Base-by-base conservation (phyloP, 2,888 invertebrate species). In the Serrognathus titanus region DNA sequence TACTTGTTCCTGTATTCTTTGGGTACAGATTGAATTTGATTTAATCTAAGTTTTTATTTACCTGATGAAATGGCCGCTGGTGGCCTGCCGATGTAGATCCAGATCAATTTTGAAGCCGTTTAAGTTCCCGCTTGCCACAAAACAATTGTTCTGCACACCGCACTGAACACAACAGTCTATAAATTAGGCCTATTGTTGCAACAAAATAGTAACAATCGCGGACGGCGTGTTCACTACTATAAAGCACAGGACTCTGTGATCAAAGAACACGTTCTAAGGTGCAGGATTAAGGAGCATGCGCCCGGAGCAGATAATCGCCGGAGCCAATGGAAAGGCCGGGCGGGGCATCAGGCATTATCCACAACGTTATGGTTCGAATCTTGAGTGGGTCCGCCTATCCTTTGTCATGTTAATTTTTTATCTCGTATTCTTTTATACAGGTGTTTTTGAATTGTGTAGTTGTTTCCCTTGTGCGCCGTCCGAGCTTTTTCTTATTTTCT, bases 31-130 rank as follows among this genome's bases (percentile, higher is more conserved):
- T 7, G 24, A 7, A 31, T 31, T 31, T 3, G 24, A 31, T 31
- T 5, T 31, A 31, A 31, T 7, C 24, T 31, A 31, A 31, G 6
- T 31, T 31, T 5, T 2, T 31, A 31, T 52, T 55, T 66, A 83
- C 88, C 88, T 87, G 82, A 88, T 85, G 73, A 87, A 87, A 83
- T 88, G 87, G 80, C 87, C 87, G 81, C 83, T 83, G 81, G 87
- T 85, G 81, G 87, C 85, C 81, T 87, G 87, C 69, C 82, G 78
- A 72, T 88, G 87, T 75, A 88, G 83, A 69, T 88, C 88, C 81
- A 88, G 87, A 83, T 88, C 88, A 87, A 87, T 83, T 80, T 79
- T 86, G 84, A 74, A 71, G 81, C 81, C 79, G 83, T 83, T 73
- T 64, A 61, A 71, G 64, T 71, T 72, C 69, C 74, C 73, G 52